These are phyloP conservation scores for Sparidentex hasta DNA, from an alignment of 2,797 vertebrate species.

Conservation along the genomic window DNA sequence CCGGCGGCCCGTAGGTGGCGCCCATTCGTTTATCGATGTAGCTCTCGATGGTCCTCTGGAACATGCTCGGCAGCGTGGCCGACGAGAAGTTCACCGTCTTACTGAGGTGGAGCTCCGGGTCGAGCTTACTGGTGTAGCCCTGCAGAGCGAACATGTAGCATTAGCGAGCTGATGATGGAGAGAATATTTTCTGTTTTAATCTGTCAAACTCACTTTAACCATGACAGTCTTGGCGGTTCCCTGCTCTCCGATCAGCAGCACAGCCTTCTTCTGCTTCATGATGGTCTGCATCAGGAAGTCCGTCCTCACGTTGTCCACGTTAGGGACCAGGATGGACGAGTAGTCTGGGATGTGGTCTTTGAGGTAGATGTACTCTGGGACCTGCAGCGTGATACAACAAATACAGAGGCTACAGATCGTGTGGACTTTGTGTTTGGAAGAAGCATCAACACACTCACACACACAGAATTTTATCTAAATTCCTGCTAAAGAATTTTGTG, in stretches of 20 bases:
- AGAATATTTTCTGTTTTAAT: too few relatives aligned
- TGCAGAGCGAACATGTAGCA: conserved; percentile 56
- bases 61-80: conserved; percentile 84
- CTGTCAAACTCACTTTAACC: conserved; percentile 83
- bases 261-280: conserved; percentile 88
- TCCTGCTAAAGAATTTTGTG: too few relatives aligned
- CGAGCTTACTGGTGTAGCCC: conserved; percentile 87
- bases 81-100: conserved; percentile 90
- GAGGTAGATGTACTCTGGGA: conserved; percentile 87
- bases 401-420: not conserved
- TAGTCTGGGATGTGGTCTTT: conserved; percentile 88
- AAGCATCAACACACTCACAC: not conserved
- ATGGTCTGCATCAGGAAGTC: conserved; percentile 87
- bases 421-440: not conserved
- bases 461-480: too few relatives aligned
- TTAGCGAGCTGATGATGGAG: not conserved
- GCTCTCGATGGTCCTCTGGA: conserved; percentile 86
- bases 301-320: conserved; percentile 89
- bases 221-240: conserved; percentile 91
- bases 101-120: conserved; percentile 85
- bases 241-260: conserved; percentile 89
- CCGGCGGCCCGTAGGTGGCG: conserved; percentile 87
- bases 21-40: conserved; percentile 91
- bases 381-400: conserved; percentile 36
- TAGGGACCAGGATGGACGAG: conserved; percentile 89